Base-by-base conservation (phyloP, 2,797 vertebrate species). In the Gephyroberyx darwinii region DNA sequence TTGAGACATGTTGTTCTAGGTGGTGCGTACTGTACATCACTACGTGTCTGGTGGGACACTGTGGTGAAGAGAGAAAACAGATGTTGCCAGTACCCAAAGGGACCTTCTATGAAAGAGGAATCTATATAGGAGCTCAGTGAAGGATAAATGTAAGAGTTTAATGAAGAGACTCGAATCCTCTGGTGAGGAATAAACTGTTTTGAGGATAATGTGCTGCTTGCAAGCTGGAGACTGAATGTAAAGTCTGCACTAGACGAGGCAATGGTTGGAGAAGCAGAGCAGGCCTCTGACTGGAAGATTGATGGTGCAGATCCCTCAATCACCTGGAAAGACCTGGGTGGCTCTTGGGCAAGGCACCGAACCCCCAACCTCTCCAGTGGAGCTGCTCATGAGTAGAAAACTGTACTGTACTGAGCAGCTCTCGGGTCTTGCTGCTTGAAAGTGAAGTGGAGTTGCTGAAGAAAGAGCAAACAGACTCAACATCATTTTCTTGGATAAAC, bases 31-130 rank as follows among this genome's bases (percentile, higher is more conserved):
- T 65, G 57, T 61, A 74, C 73, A 87, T 85, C 73, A 71, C 66
- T 62, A 56, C 67, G 60, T 53, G 84, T 84, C 90, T 80, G 52
- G 37, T 73, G 86, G 86, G 86, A 90, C 78, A 22, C 41, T 4
- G 74, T 62, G 68, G 69, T 83, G 82, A 82, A 83, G 79, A 89
- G 77, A 89, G 78, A 75, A 89, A 90, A 89, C 92, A 92, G 92
- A 92, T 93, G 91, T 88, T 91, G 75, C 69, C 65, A 14, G 50
- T 62, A 50, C 84, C 88, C 86, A 72, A 26, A 66, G 84, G 88
- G 82, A 84, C 53, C 61, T 16, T 54, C 65, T 80, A 71, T 63
- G 56, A 81, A 85, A 81, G 66, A 87, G 69, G 43, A 76, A 83
- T 77, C 78, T 83, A 89, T 79, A 83, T 57, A 71, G 58, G 81